Base-by-base conservation (phyloP, 2,888 invertebrate genomes). In the Petrolisthes manimaculis region DNA sequence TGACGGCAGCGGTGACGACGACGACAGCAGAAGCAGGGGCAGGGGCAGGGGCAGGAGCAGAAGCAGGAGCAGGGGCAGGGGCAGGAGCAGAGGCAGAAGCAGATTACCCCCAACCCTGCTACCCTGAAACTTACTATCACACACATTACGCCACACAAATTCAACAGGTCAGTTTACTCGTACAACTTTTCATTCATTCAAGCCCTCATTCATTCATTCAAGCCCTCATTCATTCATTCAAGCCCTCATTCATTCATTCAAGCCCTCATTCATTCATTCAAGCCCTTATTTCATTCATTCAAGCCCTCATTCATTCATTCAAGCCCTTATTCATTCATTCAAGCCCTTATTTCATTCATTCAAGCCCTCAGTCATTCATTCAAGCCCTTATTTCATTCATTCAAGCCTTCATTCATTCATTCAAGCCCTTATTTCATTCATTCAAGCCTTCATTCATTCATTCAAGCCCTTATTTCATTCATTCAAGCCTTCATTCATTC, bases 81-180 rank as follows among this genome's bases (percentile, higher is more conserved):
- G 83, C 86, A 9, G 51, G 69, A n/a, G 69, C 86, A 12, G 83
- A 86, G 14, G 78, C 86, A 3, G 18, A 83, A 0, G 54, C 83
- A n/a, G 61, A n/a, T 56, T 84, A 84, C 81, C 84, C 84, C 4
- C 67, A 55, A 4, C 88, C 88, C 53, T 88, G 88, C 84, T 88
- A 88, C 67, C 84, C 88, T 2, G 67, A 80, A 56, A 88, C 88
- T 24, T 37, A 84, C 74, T 88, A 88, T 61, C 53, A 81, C 81
- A 75, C 84, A 5, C 56, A 79, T 12, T 88, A 88, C 75, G 5
- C 74, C 61, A 79, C 84, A 5, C 71, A 88, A 8, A 53, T 81
- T 12, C 74, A 84, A 14, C 80, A 88, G 78, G 88, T 88, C 12
- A 81, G 14, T n/a, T 4, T 1, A n/a, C 6, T 6, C 61, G 12